Conservation (phyloP, 2,888 invertebrate genomes). For the Chouioia cunea region DNA sequence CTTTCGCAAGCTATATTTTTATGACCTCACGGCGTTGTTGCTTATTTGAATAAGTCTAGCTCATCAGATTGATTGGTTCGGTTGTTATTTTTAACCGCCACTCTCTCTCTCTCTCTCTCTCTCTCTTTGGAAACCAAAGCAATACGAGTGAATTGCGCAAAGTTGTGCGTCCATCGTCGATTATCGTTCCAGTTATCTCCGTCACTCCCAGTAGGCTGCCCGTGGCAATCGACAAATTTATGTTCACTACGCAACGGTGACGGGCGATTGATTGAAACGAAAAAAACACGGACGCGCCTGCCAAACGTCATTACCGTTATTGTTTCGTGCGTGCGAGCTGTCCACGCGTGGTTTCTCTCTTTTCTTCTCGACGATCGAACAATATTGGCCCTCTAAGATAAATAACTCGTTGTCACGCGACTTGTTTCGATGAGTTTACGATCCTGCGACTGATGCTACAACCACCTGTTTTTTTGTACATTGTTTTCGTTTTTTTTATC, state of each 20-base stretch:
- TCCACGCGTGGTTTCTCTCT: no score
- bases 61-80: no score
- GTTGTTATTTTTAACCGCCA: no score
- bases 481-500: no score
- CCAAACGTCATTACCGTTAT: constrained; percentile 58
- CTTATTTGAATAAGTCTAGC: no score
- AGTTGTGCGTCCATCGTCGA: no score
- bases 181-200: constrained; percentile 43
- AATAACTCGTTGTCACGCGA: constrained; percentile 48
- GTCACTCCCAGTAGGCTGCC: constrained; percentile 29
- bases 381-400: constrained; percentile 49
- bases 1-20: no score
- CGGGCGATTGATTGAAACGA: constrained; percentile 5
- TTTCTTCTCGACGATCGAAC: constrained; percentile 28
- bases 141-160: no score
- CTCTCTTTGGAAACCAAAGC: no score
- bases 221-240: constrained; percentile 19
- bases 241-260: constrained; percentile 34
- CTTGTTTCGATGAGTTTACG: constrained; percentile 41
- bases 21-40: no score
- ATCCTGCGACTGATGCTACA: constrained; percentile 44
- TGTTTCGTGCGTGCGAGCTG: constrained; percentile 50
- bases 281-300: constrained; percentile 53
- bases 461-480: not conserved
- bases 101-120: no score